Evolutionary conservation across 2,797 vertebrate species (phyloP).

Genomic region (Peromyscus aztecus): DNA sequence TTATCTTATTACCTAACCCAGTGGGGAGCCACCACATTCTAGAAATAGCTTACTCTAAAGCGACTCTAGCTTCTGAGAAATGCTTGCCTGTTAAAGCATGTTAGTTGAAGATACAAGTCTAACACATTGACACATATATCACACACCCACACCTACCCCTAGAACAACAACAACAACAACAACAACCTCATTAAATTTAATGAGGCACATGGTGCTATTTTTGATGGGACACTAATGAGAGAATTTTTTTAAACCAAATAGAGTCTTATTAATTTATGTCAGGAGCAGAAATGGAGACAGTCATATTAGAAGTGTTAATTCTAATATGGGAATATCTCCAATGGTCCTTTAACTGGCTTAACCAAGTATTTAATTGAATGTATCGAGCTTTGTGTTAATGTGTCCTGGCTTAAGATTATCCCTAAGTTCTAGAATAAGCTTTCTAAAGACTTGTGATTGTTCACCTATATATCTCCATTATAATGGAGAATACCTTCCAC

Average conservation of each 20-base stretch:
- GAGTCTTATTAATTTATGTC: slow-evolving; percentile 84
- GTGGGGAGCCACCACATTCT: slow-evolving; percentile 44
- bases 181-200: slow-evolving; percentile 86
- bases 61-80: slow-evolving; percentile 48
- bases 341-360: slow-evolving; percentile 74
- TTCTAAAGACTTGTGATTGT: slow-evolving; percentile 31
- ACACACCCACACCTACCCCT: slow-evolving; percentile 81
- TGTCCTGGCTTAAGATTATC: slow-evolving; percentile 58
- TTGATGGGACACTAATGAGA: slow-evolving; percentile 85
- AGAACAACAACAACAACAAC: slow-evolving; percentile 83
- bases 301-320: slow-evolving; percentile 83
- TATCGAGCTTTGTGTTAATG: slow-evolving; percentile 58
- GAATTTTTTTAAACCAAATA: slow-evolving; percentile 76
- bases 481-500: neutral
- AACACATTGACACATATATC: slow-evolving; percentile 81
- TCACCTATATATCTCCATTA: neutral
- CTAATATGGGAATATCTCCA: slow-evolving; percentile 70
- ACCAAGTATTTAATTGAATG: slow-evolving; percentile 71
- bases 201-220: slow-evolving; percentile 84
- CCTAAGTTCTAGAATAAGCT: slow-evolving; percentile 14
- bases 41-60: slow-evolving; percentile 66
- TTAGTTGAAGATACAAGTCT: slow-evolving; percentile 77
- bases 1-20: slow-evolving; percentile 24
- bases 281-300: slow-evolving; percentile 79
- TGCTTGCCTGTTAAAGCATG: slow-evolving; percentile 35